These are phyloP conservation scores for Blastobasis adustella DNA, from an alignment of 2,888 invertebrate genomes.

Conservation along the genomic window DNA sequence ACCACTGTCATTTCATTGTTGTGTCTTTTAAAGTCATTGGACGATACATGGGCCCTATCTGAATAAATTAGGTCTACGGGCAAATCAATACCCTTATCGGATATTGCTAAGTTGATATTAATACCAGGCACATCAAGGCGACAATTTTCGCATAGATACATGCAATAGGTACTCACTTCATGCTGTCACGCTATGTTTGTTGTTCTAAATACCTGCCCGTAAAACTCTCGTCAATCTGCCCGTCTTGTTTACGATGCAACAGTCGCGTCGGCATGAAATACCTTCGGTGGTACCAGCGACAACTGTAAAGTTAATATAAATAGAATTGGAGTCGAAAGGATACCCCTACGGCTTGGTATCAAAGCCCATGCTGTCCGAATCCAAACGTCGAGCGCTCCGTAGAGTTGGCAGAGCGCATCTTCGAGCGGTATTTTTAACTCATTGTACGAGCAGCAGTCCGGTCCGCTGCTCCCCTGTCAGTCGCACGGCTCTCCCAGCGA, in stretches of 20 bases:
- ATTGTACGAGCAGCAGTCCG: constrained; percentile 65
- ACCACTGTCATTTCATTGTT: too few relatives aligned
- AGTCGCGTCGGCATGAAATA: background rate
- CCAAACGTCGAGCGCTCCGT: constrained; percentile 43
- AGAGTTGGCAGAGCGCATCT: constrained; percentile 72
- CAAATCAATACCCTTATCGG: background rate
- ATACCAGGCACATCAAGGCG: too few relatives aligned
- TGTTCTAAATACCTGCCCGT: too few relatives aligned
- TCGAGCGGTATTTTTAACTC: constrained; percentile 73
- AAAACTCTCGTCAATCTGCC: too few relatives aligned
- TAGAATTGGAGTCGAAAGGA: constrained; percentile 16
- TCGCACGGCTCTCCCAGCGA: constrained; percentile 50
- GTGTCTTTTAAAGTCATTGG: background rate
- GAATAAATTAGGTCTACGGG: constrained; percentile 4
- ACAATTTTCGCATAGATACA: too few relatives aligned
- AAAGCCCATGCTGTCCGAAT: constrained; percentile 64
- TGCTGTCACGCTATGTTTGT: too few relatives aligned
- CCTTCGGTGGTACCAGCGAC: background rate
- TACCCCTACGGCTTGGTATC: constrained; percentile 44
- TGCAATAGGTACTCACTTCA: too few relatives aligned
- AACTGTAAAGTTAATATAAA: too few relatives aligned
- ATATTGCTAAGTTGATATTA: background rate
- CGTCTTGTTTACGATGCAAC: background rate
- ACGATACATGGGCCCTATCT: background rate
- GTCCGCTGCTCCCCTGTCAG: constrained; percentile 61